Base-by-base conservation (phyloP, 2,888 invertebrate species). In the Subacronicta megacephala region DNA sequence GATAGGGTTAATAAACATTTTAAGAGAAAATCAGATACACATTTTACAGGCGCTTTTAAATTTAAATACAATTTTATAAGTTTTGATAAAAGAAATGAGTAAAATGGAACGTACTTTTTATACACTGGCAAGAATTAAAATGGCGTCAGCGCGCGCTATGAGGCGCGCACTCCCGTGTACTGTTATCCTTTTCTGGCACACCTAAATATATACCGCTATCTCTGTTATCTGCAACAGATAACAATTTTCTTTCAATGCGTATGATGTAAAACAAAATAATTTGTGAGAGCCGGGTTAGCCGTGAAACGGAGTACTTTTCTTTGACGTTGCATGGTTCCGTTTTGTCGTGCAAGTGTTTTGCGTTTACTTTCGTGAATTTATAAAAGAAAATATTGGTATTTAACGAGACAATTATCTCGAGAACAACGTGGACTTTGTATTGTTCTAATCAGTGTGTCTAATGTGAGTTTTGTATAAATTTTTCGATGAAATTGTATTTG, bases 251-350 rank as follows among this genome's bases (percentile, higher is more conserved):
- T 68, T 67, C 68, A 62, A 60, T 67, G 69, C 70, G 59, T 74
- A 65, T 65, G 67, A 68, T 67, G 65, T 73, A 59, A 69, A 78
- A 78, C 81, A 83, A 84, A 81, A 82, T 84, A 85, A 81, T 80
- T 82, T 79, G 80, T 80, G 88, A 80, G 81, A 82, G 81, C 75
- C 80, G 80, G 83, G 81, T 75, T 82, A 81, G 83, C 81, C 84
- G 89, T 84, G 87, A 83, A 83, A 80, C 77, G 75, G 81, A 74
- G 83, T 84, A 84, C 83, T 87, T 87, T 87, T 81, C 73, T 80
- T 84, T 83, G 83, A 83, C 83, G 86, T 85, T 83, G 85, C 82
- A 83, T 84, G 80, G 76, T 85, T 85, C 77, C 76, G 84, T 85
- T 84, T 82, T 80, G 77, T 82, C 81, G 70, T 82, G 75, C 77